phyloP scores from a whole-genome alignment of 2,113 vertebrate species.

The Clarias macrocephalus region DNA sequence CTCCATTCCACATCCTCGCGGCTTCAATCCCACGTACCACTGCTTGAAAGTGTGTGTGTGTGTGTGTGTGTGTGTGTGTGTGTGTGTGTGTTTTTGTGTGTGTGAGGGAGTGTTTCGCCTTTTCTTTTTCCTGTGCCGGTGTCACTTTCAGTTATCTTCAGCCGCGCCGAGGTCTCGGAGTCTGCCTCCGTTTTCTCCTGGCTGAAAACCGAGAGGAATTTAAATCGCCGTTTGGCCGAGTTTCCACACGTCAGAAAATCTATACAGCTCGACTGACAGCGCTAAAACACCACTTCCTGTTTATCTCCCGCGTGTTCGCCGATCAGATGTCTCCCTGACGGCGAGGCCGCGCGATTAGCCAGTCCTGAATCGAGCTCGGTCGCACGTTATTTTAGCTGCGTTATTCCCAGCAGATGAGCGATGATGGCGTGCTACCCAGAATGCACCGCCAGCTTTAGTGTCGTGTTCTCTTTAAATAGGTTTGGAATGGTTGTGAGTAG shows the following conservation, averaged over 20 bases:
- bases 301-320: background rate
- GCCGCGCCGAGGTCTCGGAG: background rate
- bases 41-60: background rate
- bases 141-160: conserved; percentile 34
- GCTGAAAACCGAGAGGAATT: conserved; percentile 26
- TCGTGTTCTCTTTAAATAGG: background rate
- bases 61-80: background rate
- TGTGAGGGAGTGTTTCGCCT: background rate
- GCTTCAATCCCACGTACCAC: background rate
- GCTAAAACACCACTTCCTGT: conserved; percentile 27
- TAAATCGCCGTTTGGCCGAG: conserved; percentile 12
- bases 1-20: background rate
- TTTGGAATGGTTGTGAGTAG: background rate
- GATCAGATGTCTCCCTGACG: background rate
- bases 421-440: background rate
- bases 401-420: background rate
- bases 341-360: background rate
- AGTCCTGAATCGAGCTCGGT: background rate
- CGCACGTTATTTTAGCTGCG: background rate
- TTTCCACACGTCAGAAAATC: conserved; percentile 3
- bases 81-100: background rate
- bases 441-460: background rate
- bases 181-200: conserved; percentile 17
- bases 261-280: conserved; percentile 7
- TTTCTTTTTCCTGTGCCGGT: conserved; percentile 18